Evolutionary conservation across 2,797 vertebrate species (phyloP), one percentile per base, ranked within the genome.

Genomic region (Geotrypetes seraphini): DNA sequence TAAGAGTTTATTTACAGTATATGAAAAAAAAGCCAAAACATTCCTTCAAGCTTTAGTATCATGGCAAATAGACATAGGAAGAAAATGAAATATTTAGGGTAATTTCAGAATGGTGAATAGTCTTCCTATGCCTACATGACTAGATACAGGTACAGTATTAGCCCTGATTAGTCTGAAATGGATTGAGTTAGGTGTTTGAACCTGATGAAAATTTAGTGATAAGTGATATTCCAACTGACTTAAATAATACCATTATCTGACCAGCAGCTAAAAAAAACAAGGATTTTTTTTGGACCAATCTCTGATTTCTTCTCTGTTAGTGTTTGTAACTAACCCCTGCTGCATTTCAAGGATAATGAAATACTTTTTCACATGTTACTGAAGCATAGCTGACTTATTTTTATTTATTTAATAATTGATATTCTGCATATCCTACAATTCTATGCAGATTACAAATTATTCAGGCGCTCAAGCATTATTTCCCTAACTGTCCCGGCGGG

Each of bases 181-280:
- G 77, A 70, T 73, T 73, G 55, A 45, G 59, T 80, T 82, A 79
- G 57, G 74, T 62, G 66, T 66, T 71, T 55, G 47, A 68, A 73
- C 75, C 76, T 78, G 76, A 86, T 86, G 82, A 60, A 66, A 60
- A 69, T 47, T 77, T 81, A 81, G 82, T 86, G 83, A 86, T 85
- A 86, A 85, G 83, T 84, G 81, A 84, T 73, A 81, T 79, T 80
- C 68, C 69, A 47, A 27, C 61, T 66, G 55, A 47, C 62, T 70
- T 56, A 55, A 69, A 70, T 3, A 49, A 43, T 66, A 33, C 47
- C 73, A 75, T 62, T 56, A 69, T 71, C 69, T 71, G 69, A 74
- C 53, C 75, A 81, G 76, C 77, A 85, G 82, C 83, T 70, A 79
- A 74, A 53, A 24, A 50, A 52, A 52, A 61, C 30, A 35, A 59